Base-by-base conservation (phyloP, 1,140 invertebrate genomes). In the Zaprionus nigranus region DNA sequence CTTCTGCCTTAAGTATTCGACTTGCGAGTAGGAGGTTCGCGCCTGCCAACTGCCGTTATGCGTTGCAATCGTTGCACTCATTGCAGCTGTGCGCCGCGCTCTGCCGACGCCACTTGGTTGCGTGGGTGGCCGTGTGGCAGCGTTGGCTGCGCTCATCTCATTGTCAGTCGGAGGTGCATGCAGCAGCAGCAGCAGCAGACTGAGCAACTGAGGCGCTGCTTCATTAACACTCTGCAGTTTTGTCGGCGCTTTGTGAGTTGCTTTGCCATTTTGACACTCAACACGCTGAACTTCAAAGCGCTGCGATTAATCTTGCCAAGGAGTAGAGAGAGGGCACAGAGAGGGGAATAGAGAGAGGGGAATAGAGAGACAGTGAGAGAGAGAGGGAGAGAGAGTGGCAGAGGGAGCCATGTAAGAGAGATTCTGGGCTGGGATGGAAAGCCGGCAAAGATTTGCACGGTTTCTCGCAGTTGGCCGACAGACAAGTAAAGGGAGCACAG, bases 211-310 rank as follows among this genome's bases (percentile, higher is more conserved):
- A 20, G n/a, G 46, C 46, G 71, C 71, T 54, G 72, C 81, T 83
- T 83, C 81, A 83, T 83, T 83, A 84, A 84, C 81, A 80, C 81
- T 80, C 73, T 34, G 46, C 26, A 34, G 49, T 78, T 20, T 49
- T 51, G 49, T 36, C 49, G 56, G 15, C 60, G 57, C 69, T 82
- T 76, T 82, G 76, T 83, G 40, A 46, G 40, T 17, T n/a, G 40
- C 40, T 46, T 46, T 46, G 75, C 68, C 70, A 49, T 49, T 63
- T 71, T 54, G 68, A 63, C 60, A 71, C 61, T 71, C 67, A 71
- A 57, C 61, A 57, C 68, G 68, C 53, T 64, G 53, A 61, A 82
- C 80, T 82, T 82, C 75, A 82, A 82, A 82, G 80, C 65, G 53
- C 49, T 63, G 81, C 74, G 81, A 83, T 83, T 83, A 83, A 83